Base-by-base conservation (phyloP, 2,888 invertebrate species). In the Antitype chi region DNA sequence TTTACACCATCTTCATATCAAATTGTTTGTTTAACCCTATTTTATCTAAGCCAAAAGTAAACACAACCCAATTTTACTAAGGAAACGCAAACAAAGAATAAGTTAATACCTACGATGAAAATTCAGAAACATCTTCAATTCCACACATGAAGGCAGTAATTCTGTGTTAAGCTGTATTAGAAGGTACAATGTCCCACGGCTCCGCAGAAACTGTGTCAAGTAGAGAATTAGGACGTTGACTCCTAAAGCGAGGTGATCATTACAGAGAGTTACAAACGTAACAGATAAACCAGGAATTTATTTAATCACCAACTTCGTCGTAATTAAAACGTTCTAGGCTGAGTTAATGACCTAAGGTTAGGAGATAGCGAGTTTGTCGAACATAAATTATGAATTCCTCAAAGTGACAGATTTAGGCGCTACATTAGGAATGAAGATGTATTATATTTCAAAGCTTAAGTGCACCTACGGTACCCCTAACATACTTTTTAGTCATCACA, bases 151-250 rank as follows among this genome's bases (percentile, higher is more conserved):
- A 80, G 52, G 28, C 76, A 73, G 68, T 80, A 71, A 85, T 53
- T 77, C 62, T 66, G 32, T 49, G 60, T 82, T 85, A 83, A 87
- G 74, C 76, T 63, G 70, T 70, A 71, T 75, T 74, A 76, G 55
- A 82, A 77, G 81, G 77, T 74, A 79, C 76, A 78, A 84, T 69
- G 74, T 62, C 63, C 62, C 20, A 66, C 59, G 74, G 47, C 59
- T 70, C 62, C 43, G 47, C 25, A 43, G 67, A 55, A 84, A 84
- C 69, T 87, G 78, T 87, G 85, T 81, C 82, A 86, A 76, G 64
- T 71, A 38, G 57, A 52, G 70, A 82, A 76, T 60, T 55, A 67
- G 88, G 71, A 49, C 89, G 59, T 74, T 86, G 88, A 88, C 87
- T 87, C 62, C 62, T 55, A 60, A 47, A 67, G 53, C 70, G 57